These are phyloP conservation scores for Batillaria attramentaria DNA, from an alignment of 1,140 invertebrate species.

Conservation along the genomic window DNA sequence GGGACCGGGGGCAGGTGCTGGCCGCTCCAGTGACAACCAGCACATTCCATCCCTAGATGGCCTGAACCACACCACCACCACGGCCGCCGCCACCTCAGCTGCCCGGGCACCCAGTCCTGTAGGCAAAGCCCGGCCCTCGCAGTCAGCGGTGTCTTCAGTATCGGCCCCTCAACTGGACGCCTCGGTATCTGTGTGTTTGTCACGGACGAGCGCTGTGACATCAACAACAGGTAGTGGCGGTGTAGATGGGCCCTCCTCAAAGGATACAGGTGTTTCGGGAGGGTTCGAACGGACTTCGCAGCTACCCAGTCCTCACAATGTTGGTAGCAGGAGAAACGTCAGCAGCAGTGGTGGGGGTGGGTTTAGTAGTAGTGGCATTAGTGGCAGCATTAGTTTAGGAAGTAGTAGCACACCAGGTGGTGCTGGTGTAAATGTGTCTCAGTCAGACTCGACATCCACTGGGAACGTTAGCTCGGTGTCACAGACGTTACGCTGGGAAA, in stretches of 20 bases:
- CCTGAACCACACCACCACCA: constrained; percentile 18
- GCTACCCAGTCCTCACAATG: constrained; percentile 3
- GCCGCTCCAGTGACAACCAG: background rate
- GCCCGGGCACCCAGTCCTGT: background rate
- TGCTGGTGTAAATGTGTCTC: constrained; percentile 8
- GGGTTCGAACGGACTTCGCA: constrained; percentile 21
- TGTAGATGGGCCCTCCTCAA: background rate
- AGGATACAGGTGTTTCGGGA: background rate
- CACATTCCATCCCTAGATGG: constrained; percentile 31
- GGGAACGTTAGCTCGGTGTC: background rate
- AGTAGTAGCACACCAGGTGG: background rate
- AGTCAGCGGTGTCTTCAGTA: background rate
- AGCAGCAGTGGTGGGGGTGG: constrained; percentile 7
- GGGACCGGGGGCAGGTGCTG: background rate
- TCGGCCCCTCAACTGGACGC: background rate
- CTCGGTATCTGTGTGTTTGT: constrained; percentile 19
- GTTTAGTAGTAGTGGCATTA: constrained; percentile 17
- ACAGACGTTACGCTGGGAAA: constrained; percentile 15
- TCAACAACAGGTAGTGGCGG: constrained; percentile 23
- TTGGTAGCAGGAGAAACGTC: constrained; percentile 9
- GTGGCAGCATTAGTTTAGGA: constrained; percentile 9
- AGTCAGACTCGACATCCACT: background rate
- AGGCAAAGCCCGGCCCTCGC: too few relatives aligned
- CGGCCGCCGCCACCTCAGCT: background rate
- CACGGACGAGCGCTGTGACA: constrained; percentile 14